These are phyloP conservation scores for Glandiceps talaboti DNA, from an alignment of 53 echinoderm and acorn worm species.

Conservation along the genomic window DNA sequence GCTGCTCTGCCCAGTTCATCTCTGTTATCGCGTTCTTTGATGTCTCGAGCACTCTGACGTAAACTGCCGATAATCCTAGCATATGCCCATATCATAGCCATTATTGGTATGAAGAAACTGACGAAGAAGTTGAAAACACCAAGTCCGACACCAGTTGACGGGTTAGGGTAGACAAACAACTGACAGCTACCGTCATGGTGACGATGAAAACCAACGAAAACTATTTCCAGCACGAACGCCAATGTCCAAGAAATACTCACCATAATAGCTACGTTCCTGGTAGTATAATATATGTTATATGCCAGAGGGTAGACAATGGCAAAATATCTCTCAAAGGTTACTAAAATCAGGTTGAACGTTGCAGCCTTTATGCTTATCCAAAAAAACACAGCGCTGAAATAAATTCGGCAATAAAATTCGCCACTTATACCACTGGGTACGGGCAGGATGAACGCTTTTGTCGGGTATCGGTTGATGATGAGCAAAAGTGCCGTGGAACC, in stretches of 20 bases:
- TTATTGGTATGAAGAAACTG: conserved; percentile 71
- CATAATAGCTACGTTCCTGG: conserved; percentile 41
- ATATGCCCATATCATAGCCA: conserved; percentile 84
- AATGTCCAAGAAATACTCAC: conserved; percentile 48
- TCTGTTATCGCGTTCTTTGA: too few species aligned
- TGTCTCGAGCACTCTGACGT: conserved; percentile 37
- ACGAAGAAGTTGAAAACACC: conserved; percentile 70
- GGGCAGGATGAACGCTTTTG: conserved; percentile 31
- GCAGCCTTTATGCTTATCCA: conserved; percentile 93
- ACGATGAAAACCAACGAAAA: conserved; percentile 69
- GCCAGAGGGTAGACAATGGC: too few species aligned
- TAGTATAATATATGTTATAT: conserved; percentile 58
- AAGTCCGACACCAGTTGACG: conserved; percentile 20
- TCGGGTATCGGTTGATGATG: conserved; percentile 63
- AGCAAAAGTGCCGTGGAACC: conserved; percentile 53
- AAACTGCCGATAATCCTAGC: conserved; percentile 59
- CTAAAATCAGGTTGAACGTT: too few species aligned
- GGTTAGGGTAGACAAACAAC: conserved; percentile 45
- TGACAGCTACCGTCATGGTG: too few species aligned
- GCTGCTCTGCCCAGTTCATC: conserved; percentile 33
- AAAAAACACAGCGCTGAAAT: conserved; percentile 54
- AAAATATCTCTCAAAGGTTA: too few species aligned
- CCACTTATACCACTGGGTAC: conserved; percentile 34
- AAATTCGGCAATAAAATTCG: conserved; percentile 72
- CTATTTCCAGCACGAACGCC: conserved; percentile 61